Evolutionary conservation across 1,140 invertebrate genomes (phyloP), one percentile per base, ranked within the genome.

Genomic region (Eriocheir sinensis): DNA sequence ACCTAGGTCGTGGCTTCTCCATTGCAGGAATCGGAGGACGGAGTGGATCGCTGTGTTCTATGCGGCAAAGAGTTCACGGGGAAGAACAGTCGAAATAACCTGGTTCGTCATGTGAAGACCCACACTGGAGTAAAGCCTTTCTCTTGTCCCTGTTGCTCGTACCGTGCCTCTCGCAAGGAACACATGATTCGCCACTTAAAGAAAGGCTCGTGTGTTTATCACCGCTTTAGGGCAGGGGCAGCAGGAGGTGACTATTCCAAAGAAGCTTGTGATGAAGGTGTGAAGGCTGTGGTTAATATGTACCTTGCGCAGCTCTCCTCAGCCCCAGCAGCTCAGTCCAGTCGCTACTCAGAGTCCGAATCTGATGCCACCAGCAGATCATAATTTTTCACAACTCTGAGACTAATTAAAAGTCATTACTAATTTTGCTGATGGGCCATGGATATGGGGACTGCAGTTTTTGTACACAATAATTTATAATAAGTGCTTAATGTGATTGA

Each of bases 61-160:
- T 95, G 95, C 93, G 93, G 95, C 95, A 95, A 95, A 95, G 95
- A 95, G 89, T 95, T 95, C 95, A 95, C 93, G 88, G 95, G 95
- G 93, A 95, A 94, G 95, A 95, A 95, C 89, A 94, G 95, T 34
- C 95, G 95, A 94, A 95, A 95, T 94, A 95, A 95, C 91, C 93
- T 95, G 88, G 93, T 95, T 38, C 95, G 95, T 81, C 95, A 95
- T 81, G 93, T 95, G 38, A 94, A 94, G 95, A 95, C 95, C 44
- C 95, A 95, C 91, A 95, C 93, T 27, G 95, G 95, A 89, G 95
- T 94, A 86, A 95, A 95, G 93, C 95, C 95, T 40, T 95, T 95
- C 92, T 94, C 93, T 41, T 95, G 95, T 83, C 95, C 95, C 91
- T 94, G 91, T 93, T 95, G 95, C 72, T 93, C 95, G 48, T 95